Conservation (phyloP, 2,888 invertebrate genomes). For the Branchipolynoe longqiensis region DNA sequence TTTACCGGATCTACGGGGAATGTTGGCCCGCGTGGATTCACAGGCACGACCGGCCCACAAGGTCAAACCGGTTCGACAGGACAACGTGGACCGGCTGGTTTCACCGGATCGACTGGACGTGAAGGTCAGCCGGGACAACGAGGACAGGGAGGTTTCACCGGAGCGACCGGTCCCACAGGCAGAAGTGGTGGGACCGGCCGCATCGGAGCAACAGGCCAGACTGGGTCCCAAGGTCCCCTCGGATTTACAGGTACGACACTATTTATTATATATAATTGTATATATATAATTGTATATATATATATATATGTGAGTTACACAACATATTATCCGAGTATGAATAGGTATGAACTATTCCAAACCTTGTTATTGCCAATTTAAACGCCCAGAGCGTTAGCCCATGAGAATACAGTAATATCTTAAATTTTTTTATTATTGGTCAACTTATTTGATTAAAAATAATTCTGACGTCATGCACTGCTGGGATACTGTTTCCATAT, state of each 20-base stretch:
- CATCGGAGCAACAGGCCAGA: conserved; percentile 23
- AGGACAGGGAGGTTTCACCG: conserved; percentile 40
- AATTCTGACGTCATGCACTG: too few relatives aligned
- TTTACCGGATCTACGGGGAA: conserved; percentile 45
- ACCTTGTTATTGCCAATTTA: too few relatives aligned
- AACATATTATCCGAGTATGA: too few relatives aligned
- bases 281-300: too few relatives aligned
- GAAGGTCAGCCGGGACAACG: conserved; percentile 50
- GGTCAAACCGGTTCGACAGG: conserved; percentile 51
- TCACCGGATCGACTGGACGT: conserved; percentile 53
- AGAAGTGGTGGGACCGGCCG: conserved; percentile 40
- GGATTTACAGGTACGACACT: conserved; percentile 38
- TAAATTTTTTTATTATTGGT: too few relatives aligned
- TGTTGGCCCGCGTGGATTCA: conserved; percentile 52
- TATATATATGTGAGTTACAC: too few relatives aligned
- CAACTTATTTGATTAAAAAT: too few relatives aligned
- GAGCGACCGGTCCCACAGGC: conserved; percentile 37
- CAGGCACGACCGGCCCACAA: conserved; percentile 46
- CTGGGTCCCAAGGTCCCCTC: conserved; percentile 35
- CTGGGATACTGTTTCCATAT: too few relatives aligned
- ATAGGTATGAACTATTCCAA: too few relatives aligned
- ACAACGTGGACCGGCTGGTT: background rate
- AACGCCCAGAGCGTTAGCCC: too few relatives aligned
- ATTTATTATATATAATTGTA: too few relatives aligned
- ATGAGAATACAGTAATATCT: too few relatives aligned